Conservation (phyloP, 2,888 invertebrate species). For the Cosmopolites sordidus region DNA sequence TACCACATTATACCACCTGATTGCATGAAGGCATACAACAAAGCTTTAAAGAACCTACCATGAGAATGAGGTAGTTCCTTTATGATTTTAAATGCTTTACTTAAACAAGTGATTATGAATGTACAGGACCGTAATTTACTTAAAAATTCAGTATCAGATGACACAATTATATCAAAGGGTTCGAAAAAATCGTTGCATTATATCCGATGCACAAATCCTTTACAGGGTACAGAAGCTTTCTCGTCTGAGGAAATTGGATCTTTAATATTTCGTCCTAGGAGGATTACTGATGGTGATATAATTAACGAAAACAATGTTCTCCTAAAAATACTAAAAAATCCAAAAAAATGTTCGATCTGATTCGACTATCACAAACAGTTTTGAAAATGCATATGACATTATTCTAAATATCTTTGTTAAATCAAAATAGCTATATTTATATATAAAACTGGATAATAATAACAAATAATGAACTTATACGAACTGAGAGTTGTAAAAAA, state of each 20-base stretch:
- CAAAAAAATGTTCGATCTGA: no score
- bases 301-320: slow-evolving; percentile 31
- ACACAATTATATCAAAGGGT: no score
- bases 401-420: no score
- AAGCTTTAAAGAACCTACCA: slow-evolving; percentile 29
- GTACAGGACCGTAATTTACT: no score
- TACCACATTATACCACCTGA: slow-evolving; percentile 23
- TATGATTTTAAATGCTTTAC: slow-evolving; percentile 30
- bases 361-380: no score
- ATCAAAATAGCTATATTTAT: no score
- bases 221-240: slow-evolving; percentile 8
- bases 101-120: slow-evolving; percentile 33
- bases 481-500: no score
- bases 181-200: slow-evolving; percentile 3
- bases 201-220: slow-evolving; percentile 11
- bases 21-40: slow-evolving; percentile 30
- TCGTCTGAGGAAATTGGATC: neutral
- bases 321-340: slow-evolving; percentile 28
- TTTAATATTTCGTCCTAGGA: neutral
- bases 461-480: no score
- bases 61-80: slow-evolving; percentile 29
- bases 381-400: no score
- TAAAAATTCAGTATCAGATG: no score
- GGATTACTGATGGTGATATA: slow-evolving; percentile 5
- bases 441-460: no score